Evolutionary conservation across 2,888 invertebrate species (phyloP).

Genomic region (Rotaria magnacalcarata): DNA sequence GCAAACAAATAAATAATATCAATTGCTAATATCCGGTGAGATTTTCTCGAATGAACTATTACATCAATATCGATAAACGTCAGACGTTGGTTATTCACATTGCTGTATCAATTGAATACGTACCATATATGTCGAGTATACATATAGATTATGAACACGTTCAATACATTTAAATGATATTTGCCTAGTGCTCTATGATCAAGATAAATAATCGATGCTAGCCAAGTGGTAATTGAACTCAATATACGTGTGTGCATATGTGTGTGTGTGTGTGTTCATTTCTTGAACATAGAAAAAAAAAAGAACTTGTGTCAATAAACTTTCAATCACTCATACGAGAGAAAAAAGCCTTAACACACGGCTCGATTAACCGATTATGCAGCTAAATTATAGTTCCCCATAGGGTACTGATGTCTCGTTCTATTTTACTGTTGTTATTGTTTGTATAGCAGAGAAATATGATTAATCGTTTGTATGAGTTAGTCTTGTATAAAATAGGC

Average conservation of each 20-base stretch:
- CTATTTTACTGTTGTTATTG: neutral
- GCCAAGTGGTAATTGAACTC: constrained; percentile 29
- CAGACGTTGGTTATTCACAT: constrained; percentile 10
- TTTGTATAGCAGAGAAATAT: neutral
- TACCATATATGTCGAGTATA: neutral
- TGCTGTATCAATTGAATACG: constrained; percentile 24
- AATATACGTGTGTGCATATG: neutral
- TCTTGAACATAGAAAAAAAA: constrained; percentile 2
- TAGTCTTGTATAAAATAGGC: neutral
- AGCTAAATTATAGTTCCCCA: neutral
- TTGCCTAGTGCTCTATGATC: constrained; percentile 10
- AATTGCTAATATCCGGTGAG: neutral
- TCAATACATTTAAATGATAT: constrained; percentile 24
- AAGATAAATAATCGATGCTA: constrained; percentile 29
- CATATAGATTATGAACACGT: constrained; percentile 14
- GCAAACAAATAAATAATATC: neutral
- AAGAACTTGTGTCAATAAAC: constrained; percentile 25
- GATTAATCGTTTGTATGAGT: neutral
- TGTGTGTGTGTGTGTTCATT: constrained; percentile 8
- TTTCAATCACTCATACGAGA: constrained; percentile 9
- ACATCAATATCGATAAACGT: neutral
- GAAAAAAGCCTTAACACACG: neutral
- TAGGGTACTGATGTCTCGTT: neutral
- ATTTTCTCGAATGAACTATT: neutral
- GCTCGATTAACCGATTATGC: constrained; percentile 11